Evolutionary conservation across 2,797 vertebrate genomes (phyloP).

Genomic region (Chaenodraco wilsoni): DNA sequence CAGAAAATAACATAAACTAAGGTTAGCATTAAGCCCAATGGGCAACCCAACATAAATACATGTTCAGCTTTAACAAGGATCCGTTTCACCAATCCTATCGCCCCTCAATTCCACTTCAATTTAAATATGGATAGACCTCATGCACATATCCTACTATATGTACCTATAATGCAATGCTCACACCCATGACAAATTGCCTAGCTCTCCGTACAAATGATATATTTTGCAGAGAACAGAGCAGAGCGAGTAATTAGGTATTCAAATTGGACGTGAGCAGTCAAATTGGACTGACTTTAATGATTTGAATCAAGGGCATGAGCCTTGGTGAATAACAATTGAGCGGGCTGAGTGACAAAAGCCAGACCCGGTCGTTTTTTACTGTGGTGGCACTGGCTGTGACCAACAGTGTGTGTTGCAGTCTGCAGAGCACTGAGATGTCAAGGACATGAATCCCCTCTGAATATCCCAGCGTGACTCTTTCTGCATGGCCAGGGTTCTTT

Average conservation of each 20-base stretch:
- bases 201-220: slow-evolving; percentile 46
- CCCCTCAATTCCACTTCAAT: slow-evolving; percentile 41
- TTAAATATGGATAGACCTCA: slow-evolving; percentile 43
- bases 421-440: slow-evolving; percentile 61
- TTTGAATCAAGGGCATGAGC: slow-evolving; percentile 60
- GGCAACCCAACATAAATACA: slow-evolving; percentile 9
- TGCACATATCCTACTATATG: slow-evolving; percentile 48
- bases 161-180: slow-evolving; percentile 47
- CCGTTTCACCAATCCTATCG: slow-evolving; percentile 44
- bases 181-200: slow-evolving; percentile 23
- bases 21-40: background rate
- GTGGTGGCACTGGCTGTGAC: slow-evolving; percentile 51
- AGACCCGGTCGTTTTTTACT: slow-evolving; percentile 32
- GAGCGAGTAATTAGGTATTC: slow-evolving; percentile 62
- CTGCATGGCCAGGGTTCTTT: slow-evolving; percentile 10
- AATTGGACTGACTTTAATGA: slow-evolving; percentile 64
- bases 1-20: background rate
- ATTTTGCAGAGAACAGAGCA: slow-evolving; percentile 27
- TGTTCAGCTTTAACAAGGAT: slow-evolving; percentile 18
- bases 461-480: slow-evolving; percentile 50
- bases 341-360: slow-evolving; percentile 36
- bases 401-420: slow-evolving; percentile 49
- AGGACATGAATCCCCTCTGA: slow-evolving; percentile 56
- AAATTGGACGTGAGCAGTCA: slow-evolving; percentile 56
- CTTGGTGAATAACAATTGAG: slow-evolving; percentile 55